Percentiles rank a stretch among this genome's conserved stretches.
Evolutionary conservation across 1,140 invertebrate species (phyloP).

Genomic region (Asbolus verrucosus): DNA sequence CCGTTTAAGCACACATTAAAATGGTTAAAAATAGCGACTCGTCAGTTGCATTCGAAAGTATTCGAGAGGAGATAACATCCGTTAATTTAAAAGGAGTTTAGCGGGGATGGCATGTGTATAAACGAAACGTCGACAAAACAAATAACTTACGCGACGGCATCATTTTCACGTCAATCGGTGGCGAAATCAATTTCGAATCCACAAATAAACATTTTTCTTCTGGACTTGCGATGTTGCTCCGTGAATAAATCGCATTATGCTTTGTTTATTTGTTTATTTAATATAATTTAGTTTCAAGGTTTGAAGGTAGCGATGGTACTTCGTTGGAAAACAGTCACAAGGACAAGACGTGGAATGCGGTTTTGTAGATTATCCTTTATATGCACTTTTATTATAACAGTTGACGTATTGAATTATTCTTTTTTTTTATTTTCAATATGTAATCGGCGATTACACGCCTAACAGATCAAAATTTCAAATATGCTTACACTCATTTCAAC

Average conservation of each 20-base stretch:
- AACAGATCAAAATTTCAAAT: too few relatives aligned
- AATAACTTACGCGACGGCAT: not conserved
- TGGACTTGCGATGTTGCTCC: too few relatives aligned
- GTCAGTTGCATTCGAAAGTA: conserved; percentile 5
- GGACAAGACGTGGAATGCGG: conserved; percentile 10
- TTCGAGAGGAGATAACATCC: conserved; percentile 1
- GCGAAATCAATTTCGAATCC: too few relatives aligned
- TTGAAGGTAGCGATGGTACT: conserved; percentile 2
- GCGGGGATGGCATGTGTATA: not conserved
- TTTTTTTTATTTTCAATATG: too few relatives aligned
- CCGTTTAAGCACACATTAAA: too few relatives aligned
- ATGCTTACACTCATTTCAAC: too few relatives aligned
- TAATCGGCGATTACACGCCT: too few relatives aligned
- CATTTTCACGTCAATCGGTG: too few relatives aligned
- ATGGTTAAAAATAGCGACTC: not conserved
- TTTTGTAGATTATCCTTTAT: not conserved
- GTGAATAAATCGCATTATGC: too few relatives aligned
- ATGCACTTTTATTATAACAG: conserved; percentile 2
- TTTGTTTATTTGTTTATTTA: conserved; percentile 18
- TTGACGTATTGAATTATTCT: too few relatives aligned
- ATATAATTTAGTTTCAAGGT: not conserved
- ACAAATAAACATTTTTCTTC: too few relatives aligned
- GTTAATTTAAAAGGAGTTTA: conserved; percentile 4
- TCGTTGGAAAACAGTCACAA: conserved; percentile 13
- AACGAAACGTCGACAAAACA: not conserved